A percentile compares a stretch with the other conserved stretches of the same genome.
Evolutionary conservation across 2,888 invertebrate species (phyloP).

Genomic region (Drosophila mimica): DNA sequence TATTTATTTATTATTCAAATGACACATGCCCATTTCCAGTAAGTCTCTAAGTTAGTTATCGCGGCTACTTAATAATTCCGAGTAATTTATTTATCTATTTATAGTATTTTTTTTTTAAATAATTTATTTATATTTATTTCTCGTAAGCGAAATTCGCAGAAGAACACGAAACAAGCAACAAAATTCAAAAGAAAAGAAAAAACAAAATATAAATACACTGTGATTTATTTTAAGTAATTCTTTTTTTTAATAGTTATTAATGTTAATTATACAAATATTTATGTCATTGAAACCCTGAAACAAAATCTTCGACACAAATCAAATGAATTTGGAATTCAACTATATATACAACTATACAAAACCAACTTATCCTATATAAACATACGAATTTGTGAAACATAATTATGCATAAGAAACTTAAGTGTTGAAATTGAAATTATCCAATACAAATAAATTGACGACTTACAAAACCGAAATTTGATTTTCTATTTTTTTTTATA

Average conservation of each 20-base stretch:
- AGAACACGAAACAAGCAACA: slow-evolving; percentile 2
- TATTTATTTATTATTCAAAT: slow-evolving; percentile 33
- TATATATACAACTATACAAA: neutral
- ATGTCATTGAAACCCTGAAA: slow-evolving; percentile 19
- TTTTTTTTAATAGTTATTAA: slow-evolving; percentile 73
- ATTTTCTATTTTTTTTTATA: neutral
- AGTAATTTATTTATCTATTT: slow-evolving; percentile 28
- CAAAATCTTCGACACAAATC: slow-evolving; percentile 9
- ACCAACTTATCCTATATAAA: neutral
- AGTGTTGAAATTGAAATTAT: neutral
- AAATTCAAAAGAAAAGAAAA: slow-evolving; percentile 24
- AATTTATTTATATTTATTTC: slow-evolving; percentile 22
- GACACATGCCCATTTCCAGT: slow-evolving; percentile 19
- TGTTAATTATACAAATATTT: slow-evolving; percentile 28
- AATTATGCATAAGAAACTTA: neutral
- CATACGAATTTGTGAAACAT: neutral
- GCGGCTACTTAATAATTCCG: neutral
- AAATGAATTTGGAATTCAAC: slow-evolving; percentile 10
- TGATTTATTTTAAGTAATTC: slow-evolving; percentile 77
- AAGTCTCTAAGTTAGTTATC: slow-evolving; percentile 21
- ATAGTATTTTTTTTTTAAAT: slow-evolving; percentile 3
- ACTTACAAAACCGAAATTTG: neutral
- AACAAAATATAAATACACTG: slow-evolving; percentile 69
- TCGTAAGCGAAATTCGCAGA: slow-evolving; percentile 4
- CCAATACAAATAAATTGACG: slow-evolving; percentile 24